Percentiles rank a stretch among this genome's conserved stretches.
Conservation (phyloP, 1,140 invertebrate species). For the Druon quercuslanigerum region DNA sequence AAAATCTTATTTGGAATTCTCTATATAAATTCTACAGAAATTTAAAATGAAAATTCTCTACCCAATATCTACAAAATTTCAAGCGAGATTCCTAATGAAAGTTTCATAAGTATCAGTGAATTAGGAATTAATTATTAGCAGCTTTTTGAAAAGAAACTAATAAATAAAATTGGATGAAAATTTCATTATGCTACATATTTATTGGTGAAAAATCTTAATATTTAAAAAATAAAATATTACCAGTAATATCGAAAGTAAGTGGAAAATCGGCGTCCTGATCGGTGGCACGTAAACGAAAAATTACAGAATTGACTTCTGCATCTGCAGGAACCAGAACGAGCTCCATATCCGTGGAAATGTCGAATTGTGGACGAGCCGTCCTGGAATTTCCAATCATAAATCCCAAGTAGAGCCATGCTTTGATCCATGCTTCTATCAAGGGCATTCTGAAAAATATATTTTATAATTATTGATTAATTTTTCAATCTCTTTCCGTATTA, state of each 20-base stretch:
- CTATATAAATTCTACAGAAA: too few relatives aligned
- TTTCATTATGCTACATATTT: conserved; percentile 39
- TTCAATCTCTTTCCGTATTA: not conserved
- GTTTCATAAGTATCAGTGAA: too few relatives aligned
- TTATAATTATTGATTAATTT: not conserved
- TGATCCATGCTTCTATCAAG: conserved; percentile 69
- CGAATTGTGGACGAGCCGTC: conserved; percentile 84
- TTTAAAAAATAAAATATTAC: conserved; percentile 64
- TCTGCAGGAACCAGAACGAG: conserved; percentile 88
- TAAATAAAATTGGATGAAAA: not conserved
- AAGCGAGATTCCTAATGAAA: too few relatives aligned
- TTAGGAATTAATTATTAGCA: too few relatives aligned
- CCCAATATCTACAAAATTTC: too few relatives aligned
- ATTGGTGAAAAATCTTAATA: too few relatives aligned
- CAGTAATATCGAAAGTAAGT: conserved; percentile 86
- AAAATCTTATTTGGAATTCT: too few relatives aligned
- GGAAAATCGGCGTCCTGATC: conserved; percentile 92
- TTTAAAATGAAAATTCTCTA: too few relatives aligned
- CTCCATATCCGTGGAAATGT: conserved; percentile 86
- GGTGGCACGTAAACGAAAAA: conserved; percentile 89
- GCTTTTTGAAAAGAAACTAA: too few relatives aligned
- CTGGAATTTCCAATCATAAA: conserved; percentile 63
- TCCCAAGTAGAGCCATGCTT: conserved; percentile 71
- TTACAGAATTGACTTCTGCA: conserved; percentile 86
- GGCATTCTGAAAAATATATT: conserved; percentile 65